Evolutionary conservation across 2,888 invertebrate species (phyloP).

Genomic region (Cephus rjabovi): DNA sequence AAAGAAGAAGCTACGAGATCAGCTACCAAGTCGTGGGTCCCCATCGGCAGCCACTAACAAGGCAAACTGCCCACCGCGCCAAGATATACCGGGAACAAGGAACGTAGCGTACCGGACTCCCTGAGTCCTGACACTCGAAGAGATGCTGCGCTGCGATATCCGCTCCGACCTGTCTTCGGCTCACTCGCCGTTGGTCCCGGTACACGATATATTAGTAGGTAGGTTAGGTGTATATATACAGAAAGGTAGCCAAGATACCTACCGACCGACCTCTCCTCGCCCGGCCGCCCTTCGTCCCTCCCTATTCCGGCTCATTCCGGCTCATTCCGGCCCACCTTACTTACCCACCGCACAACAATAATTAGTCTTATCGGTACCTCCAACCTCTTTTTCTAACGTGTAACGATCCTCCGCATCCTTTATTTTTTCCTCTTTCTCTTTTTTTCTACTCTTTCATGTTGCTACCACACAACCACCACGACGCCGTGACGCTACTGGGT

Average conservation of each 20-base stretch:
- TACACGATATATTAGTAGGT: constrained; percentile 45
- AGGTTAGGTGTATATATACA: constrained; percentile 11
- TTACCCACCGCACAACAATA: constrained; percentile 45
- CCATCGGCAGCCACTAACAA: constrained; percentile 61
- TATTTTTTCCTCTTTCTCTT: background rate
- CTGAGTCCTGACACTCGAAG: constrained; percentile 52
- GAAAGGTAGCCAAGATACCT: background rate
- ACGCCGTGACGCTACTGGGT: background rate
- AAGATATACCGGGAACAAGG: constrained; percentile 30
- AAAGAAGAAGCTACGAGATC: background rate
- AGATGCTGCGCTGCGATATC: constrained; percentile 61
- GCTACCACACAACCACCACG: background rate
- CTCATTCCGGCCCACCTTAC: constrained; percentile 29
- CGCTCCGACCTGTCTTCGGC: constrained; percentile 42
- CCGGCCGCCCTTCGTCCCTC: constrained; percentile 22
- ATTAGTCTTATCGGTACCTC: constrained; percentile 54
- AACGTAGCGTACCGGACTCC: constrained; percentile 44
- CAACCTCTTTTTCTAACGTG: constrained; percentile 28
- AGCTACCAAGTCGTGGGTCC: constrained; percentile 28
- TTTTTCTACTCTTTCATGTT: constrained; percentile 12
- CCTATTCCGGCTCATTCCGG: constrained; percentile 17
- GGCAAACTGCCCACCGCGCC: constrained; percentile 28
- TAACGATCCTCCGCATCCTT: constrained; percentile 30
- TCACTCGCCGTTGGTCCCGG: constrained; percentile 24
- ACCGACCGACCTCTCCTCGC: constrained; percentile 4